These are phyloP conservation scores for Eristalis intricaria DNA, from an alignment of 2,888 invertebrate species.

Conservation along the genomic window DNA sequence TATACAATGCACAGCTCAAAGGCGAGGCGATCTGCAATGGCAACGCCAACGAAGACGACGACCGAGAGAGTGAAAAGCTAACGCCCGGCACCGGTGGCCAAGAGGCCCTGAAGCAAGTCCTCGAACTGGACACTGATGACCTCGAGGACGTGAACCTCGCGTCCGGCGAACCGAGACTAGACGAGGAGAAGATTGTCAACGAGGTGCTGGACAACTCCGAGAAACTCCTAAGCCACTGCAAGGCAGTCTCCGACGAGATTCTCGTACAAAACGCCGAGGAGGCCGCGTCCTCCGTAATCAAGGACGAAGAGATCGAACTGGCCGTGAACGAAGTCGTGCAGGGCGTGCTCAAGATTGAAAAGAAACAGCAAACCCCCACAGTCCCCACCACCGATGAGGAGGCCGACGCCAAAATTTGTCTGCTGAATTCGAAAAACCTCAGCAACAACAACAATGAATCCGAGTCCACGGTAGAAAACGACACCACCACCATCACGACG, in stretches of 20 bases:
- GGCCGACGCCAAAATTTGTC: slow-evolving; percentile 75
- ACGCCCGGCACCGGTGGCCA: slow-evolving; percentile 76
- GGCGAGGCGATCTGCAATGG: slow-evolving; percentile 78
- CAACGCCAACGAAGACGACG: slow-evolving; percentile 49
- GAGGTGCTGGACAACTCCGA: slow-evolving; percentile 83
- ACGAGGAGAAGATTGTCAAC: slow-evolving; percentile 83
- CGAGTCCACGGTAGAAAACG: slow-evolving; percentile 57
- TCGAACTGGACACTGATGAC: slow-evolving; percentile 77
- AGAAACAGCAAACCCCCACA: slow-evolving; percentile 74
- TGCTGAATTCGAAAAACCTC: slow-evolving; percentile 79
- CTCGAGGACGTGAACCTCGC: slow-evolving; percentile 77
- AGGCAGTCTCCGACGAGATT: slow-evolving; percentile 78
- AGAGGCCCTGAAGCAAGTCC: slow-evolving; percentile 81
- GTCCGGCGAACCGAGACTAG: slow-evolving; percentile 75
- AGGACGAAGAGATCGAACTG: slow-evolving; percentile 83
- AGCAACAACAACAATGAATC: slow-evolving; percentile 74
- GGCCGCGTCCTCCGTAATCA: slow-evolving; percentile 81
- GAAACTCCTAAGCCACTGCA: slow-evolving; percentile 82
- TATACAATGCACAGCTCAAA: slow-evolving; percentile 81
- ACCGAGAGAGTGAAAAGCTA: slow-evolving; percentile 56
- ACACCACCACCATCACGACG: slow-evolving; percentile 72
- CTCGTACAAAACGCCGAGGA: slow-evolving; percentile 75
- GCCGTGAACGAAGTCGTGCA: slow-evolving; percentile 83
- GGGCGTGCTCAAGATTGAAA: slow-evolving; percentile 81
- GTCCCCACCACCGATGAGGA: slow-evolving; percentile 63